These are phyloP conservation scores for Smutsia temminckii DNA, from an alignment of 2,797 vertebrate genomes.

Conservation along the genomic window DNA sequence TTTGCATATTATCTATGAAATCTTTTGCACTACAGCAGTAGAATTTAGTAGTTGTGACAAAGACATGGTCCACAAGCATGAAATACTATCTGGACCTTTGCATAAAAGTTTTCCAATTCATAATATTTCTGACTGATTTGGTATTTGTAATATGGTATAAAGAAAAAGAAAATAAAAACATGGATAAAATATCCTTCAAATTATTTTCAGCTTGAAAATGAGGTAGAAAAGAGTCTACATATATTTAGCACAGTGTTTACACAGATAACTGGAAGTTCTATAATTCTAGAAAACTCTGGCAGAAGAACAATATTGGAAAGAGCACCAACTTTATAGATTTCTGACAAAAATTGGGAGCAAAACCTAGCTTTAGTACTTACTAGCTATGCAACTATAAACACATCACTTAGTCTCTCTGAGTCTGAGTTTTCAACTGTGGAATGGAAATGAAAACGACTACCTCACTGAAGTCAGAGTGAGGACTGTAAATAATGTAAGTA, in stretches of 20 bases:
- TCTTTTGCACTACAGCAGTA: background rate
- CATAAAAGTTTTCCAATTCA: background rate
- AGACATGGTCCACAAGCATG: background rate
- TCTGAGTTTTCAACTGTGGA: background rate
- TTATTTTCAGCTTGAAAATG: constrained; percentile 1
- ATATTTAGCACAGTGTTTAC: background rate
- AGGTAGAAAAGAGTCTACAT: background rate
- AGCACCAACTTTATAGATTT: background rate
- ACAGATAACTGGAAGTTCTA: background rate
- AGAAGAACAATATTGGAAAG: background rate
- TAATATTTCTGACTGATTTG: background rate
- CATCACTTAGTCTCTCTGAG: background rate
- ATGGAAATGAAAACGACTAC: background rate
- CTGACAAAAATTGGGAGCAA: background rate
- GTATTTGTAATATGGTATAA: background rate
- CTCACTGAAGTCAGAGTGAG: background rate
- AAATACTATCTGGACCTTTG: background rate
- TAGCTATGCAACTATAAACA: background rate
- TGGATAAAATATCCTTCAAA: background rate
- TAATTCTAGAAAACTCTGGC: constrained; percentile 21
- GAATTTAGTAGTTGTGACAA: background rate
- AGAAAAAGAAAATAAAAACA: background rate
- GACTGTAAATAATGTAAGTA: background rate
- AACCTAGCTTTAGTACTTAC: background rate
- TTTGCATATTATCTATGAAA: background rate